phyloP scores from a whole-genome alignment of 92 coral and sea anemone genomes.

The Ricordea florida region DNA sequence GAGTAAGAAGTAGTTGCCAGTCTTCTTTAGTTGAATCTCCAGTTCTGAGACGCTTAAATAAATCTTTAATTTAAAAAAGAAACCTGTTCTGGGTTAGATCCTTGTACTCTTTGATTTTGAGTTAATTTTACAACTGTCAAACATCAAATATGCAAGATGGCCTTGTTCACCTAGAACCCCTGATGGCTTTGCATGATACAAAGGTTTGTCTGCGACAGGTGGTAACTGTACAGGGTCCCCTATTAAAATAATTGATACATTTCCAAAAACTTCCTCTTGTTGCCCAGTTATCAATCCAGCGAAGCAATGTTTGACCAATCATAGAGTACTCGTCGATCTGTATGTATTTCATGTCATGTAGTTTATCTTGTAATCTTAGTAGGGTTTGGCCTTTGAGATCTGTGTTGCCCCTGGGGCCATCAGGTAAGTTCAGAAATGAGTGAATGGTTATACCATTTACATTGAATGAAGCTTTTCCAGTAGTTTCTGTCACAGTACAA shows the following conservation, averaged over 20 bases:
- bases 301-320: slow-evolving; percentile 18
- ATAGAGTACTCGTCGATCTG: slow-evolving; percentile 33
- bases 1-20: too few relatives aligned
- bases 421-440: slow-evolving; percentile 43
- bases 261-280: too few relatives aligned
- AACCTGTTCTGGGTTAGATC: neutral
- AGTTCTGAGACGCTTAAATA: slow-evolving; percentile 15
- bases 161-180: too few relatives aligned
- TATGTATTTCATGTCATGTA: slow-evolving; percentile 13
- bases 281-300: slow-evolving; percentile 21
- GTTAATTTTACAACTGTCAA: slow-evolving; percentile 4
- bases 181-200: too few relatives aligned
- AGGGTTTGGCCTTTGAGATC: slow-evolving; percentile 32
- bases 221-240: too few relatives aligned
- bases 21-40: slow-evolving; percentile 26
- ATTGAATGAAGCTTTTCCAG: too few relatives aligned
- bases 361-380: slow-evolving; percentile 18
- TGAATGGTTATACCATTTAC: too few relatives aligned
- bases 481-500: slow-evolving; percentile 42
- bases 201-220: too few relatives aligned
- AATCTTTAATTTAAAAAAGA: slow-evolving; percentile 11
- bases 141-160: too few relatives aligned
- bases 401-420: slow-evolving; percentile 13
- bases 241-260: too few relatives aligned
- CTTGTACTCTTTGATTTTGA: too few relatives aligned